phyloP scores from a whole-genome alignment of 2,797 vertebrate genomes.

The Scyliorhinus canicula region DNA sequence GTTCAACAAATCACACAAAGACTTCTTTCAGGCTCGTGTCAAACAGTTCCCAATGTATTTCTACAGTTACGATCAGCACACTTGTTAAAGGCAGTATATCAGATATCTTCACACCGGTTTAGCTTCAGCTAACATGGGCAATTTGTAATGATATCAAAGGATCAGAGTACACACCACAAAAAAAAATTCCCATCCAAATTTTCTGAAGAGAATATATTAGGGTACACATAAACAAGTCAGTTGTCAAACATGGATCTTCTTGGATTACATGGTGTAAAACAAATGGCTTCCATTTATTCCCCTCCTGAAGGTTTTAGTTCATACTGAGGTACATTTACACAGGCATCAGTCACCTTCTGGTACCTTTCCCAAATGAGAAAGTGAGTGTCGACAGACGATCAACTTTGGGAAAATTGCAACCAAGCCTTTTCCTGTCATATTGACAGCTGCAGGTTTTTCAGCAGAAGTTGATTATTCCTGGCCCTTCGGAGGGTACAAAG shows the following conservation, averaged over 20 bases:
- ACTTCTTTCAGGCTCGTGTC: constrained; percentile 40
- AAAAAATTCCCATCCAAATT: neutral
- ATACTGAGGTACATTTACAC: neutral
- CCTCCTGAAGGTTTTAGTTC: neutral
- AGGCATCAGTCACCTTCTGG: neutral
- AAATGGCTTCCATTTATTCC: neutral
- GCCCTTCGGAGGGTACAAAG: neutral
- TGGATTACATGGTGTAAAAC: neutral
- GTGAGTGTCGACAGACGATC: neutral
- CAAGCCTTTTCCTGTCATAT: neutral
- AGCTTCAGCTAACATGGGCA: neutral
- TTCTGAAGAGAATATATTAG: neutral
- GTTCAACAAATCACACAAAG: constrained; percentile 42
- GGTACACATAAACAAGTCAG: neutral
- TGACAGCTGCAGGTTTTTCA: neutral
- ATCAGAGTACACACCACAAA: neutral
- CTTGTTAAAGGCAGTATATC: neutral
- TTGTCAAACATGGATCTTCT: neutral
- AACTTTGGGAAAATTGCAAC: neutral
- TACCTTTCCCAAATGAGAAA: neutral
- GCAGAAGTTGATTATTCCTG: neutral
- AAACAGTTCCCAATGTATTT: constrained; percentile 34
- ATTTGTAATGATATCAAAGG: neutral
- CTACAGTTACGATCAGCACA: constrained; percentile 28
- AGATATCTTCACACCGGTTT: neutral